These are phyloP conservation scores for Ciconia stormi DNA, from an alignment of 2,113 vertebrate genomes.

Conservation along the genomic window DNA sequence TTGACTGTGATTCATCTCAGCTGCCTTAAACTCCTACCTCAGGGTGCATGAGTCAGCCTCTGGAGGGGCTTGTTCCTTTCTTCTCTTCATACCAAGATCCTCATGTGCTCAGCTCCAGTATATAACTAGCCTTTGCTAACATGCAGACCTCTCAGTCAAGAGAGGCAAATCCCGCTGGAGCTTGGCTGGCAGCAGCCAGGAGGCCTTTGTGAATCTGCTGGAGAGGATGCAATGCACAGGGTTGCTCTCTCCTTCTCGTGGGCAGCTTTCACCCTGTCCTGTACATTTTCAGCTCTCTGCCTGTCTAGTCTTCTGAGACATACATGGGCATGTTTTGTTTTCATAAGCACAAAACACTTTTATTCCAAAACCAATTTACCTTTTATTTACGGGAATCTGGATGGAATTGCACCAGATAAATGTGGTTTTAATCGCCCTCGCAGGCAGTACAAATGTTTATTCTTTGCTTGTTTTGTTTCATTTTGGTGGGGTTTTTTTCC, in stretches of 20 bases:
- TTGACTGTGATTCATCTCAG: not conserved
- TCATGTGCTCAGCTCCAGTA: not conserved
- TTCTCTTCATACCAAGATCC: not conserved
- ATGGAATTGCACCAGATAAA: conserved; percentile 2
- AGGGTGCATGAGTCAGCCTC: not conserved
- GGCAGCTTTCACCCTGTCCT: not conserved
- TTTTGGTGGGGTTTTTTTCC: not conserved
- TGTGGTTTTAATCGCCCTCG: conserved; percentile 1
- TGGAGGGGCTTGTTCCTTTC: not conserved
- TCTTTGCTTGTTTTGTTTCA: not conserved
- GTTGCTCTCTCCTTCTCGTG: not conserved
- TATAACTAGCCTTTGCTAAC: not conserved
- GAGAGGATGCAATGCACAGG: not conserved
- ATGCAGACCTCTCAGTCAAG: not conserved
- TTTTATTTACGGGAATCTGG: conserved; percentile 15
- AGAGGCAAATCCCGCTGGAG: not conserved
- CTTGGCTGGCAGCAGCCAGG: not conserved
- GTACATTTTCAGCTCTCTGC: not conserved
- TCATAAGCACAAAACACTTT: conserved; percentile 19
- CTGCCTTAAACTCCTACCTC: not conserved
- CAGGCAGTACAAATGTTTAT: not conserved
- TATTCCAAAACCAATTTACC: not conserved
- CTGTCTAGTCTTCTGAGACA: not conserved
- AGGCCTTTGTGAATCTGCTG: not conserved
- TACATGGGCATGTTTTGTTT: not conserved